A percentile compares a stretch with the other conserved stretches of the same genome.
Conservation (phyloP, 2,888 invertebrate genomes). For the Gasteruption jaculator region DNA sequence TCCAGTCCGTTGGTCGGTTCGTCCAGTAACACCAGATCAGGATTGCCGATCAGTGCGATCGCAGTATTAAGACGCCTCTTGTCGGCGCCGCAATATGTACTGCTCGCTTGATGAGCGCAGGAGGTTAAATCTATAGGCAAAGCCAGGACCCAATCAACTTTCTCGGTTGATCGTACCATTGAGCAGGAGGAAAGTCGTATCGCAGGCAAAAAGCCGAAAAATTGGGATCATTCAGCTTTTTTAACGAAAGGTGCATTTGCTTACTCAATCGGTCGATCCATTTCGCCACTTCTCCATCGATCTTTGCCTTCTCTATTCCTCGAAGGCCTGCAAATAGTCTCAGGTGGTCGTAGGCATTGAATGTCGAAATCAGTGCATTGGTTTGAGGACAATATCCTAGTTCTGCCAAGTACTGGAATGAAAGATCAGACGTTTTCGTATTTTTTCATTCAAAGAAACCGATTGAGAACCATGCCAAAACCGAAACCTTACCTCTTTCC, state of each 20-base stretch:
- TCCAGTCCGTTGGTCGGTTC: slow-evolving; percentile 68
- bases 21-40: slow-evolving; percentile 64
- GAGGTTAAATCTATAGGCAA: slow-evolving; percentile 27
- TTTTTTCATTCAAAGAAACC: too few species aligned
- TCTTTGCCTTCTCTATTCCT: slow-evolving; percentile 55
- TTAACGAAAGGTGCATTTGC: too few species aligned
- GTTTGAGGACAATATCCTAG: slow-evolving; percentile 90
- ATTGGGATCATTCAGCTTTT: too few species aligned
- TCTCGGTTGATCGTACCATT: too few species aligned
- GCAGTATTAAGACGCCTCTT: slow-evolving; percentile 71
- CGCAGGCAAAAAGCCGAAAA: too few species aligned
- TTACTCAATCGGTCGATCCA: slow-evolving; percentile 58
- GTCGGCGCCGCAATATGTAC: slow-evolving; percentile 66
- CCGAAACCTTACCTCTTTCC: slow-evolving; percentile 17
- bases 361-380: slow-evolving; percentile 70
- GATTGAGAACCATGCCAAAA: background rate
- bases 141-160: too few species aligned
- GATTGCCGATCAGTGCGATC: slow-evolving; percentile 65
- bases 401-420: slow-evolving; percentile 60
- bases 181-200: too few species aligned
- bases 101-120: slow-evolving; percentile 27
- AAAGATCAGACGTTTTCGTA: background rate
- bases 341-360: slow-evolving; percentile 71
- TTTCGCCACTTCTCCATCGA: slow-evolving; percentile 51
- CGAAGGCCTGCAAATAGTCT: slow-evolving; percentile 65